These are phyloP conservation scores for Geotrypetes seraphini DNA, from an alignment of 2,797 vertebrate species.

Conservation along the genomic window DNA sequence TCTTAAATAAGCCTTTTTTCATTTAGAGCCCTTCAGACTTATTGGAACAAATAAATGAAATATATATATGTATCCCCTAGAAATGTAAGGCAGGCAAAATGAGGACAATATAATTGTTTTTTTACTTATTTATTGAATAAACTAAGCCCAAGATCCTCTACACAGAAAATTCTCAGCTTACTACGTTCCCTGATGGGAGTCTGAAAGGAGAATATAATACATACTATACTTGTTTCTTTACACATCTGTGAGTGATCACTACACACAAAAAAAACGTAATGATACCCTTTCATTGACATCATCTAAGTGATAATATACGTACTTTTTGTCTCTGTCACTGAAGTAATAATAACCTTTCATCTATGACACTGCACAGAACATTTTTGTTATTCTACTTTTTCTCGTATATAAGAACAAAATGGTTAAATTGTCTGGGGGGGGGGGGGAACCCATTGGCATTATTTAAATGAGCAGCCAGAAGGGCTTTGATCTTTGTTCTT, in stretches of 20 bases:
- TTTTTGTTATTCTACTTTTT: slow-evolving; percentile 34
- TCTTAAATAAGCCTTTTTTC: no score
- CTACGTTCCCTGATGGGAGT: slow-evolving; percentile 17
- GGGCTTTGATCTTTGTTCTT: not conserved
- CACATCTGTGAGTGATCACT: slow-evolving; percentile 42
- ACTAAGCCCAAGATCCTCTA: slow-evolving; percentile 13
- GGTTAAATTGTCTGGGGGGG: no score
- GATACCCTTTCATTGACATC: slow-evolving; percentile 49
- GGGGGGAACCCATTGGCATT: slow-evolving; percentile 17
- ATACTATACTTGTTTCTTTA: slow-evolving; percentile 36
- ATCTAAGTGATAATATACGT: slow-evolving; percentile 44
- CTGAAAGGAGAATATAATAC: slow-evolving; percentile 26
- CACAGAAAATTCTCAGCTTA: slow-evolving; percentile 13
- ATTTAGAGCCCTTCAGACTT: no score
- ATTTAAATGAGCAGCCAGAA: slow-evolving; percentile 27
- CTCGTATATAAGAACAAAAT: slow-evolving; percentile 26
- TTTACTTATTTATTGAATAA: slow-evolving; percentile 20
- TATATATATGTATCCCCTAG: not conserved
- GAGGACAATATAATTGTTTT: slow-evolving; percentile 17
- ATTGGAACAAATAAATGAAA: not conserved
- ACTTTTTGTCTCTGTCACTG: slow-evolving; percentile 36
- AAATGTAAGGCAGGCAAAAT: not conserved
- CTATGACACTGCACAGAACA: slow-evolving; percentile 19
- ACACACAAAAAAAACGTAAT: slow-evolving; percentile 41
- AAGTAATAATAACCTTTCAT: slow-evolving; percentile 52